Percentiles rank a stretch among this genome's conserved stretches.
These are phyloP conservation scores for Pogonocichla stellata DNA, from an alignment of 2,113 vertebrate genomes.

Conservation along the genomic window DNA sequence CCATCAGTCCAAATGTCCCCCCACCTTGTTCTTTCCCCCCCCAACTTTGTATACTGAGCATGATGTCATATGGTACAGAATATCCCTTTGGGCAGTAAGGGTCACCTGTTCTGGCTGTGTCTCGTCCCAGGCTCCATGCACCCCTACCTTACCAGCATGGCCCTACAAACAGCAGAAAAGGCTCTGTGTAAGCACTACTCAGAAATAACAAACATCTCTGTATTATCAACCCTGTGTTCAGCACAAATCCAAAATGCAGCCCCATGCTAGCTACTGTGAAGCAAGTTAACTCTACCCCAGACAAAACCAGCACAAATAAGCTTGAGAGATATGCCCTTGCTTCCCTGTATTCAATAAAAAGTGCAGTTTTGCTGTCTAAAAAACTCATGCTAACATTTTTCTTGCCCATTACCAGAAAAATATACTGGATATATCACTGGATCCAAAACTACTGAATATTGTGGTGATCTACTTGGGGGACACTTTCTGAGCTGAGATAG, in stretches of 20 bases:
- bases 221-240: background rate
- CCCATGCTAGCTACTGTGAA: background rate
- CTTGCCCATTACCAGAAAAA: background rate
- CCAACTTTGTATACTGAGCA: background rate
- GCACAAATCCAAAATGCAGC: background rate
- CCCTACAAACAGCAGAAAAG: background rate
- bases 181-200: background rate
- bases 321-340: accelerated
- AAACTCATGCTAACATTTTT: background rate
- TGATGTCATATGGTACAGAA: background rate
- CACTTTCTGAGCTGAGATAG: background rate
- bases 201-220: background rate
- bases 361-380: background rate
- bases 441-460: background rate
- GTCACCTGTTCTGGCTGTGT: background rate
- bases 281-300: background rate
- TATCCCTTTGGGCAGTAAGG: background rate
- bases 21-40: accelerated
- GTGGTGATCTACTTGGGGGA: background rate
- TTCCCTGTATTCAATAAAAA: background rate
- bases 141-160: accelerated
- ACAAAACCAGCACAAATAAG: background rate
- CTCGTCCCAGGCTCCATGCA: background rate
- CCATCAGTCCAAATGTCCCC: background rate
- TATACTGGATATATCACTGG: background rate